These are phyloP conservation scores for Amblyraja radiata DNA, from an alignment of 2,797 vertebrate species.

Conservation along the genomic window DNA sequence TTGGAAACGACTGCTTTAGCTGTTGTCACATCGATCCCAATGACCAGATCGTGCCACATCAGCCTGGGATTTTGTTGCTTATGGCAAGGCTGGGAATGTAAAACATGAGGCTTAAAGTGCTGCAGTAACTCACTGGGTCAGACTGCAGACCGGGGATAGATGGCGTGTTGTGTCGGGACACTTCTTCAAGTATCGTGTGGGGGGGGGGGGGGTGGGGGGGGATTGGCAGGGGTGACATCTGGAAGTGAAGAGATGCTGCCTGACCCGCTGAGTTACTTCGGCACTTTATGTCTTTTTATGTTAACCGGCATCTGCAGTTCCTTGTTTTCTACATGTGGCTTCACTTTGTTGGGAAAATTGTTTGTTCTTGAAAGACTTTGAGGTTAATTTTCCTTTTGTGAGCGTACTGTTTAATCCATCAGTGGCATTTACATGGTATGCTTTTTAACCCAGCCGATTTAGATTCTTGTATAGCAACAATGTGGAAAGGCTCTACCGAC, in stretches of 20 bases:
- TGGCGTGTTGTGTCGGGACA: no score
- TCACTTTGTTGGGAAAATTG: background rate
- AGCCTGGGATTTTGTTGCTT: background rate
- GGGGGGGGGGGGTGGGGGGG: no score
- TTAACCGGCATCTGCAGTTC: no score
- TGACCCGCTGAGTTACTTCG: no score
- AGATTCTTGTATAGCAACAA: background rate
- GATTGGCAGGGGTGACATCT: no score
- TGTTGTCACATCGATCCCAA: background rate
- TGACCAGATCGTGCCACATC: background rate
- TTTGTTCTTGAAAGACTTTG: background rate
- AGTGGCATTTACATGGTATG: background rate
- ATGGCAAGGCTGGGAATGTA: background rate
- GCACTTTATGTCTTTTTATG: no score
- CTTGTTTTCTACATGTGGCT: background rate
- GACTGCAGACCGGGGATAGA: no score
- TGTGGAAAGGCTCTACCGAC: background rate
- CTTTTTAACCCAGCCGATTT: background rate
- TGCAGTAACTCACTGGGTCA: no score
- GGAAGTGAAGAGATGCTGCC: no score
- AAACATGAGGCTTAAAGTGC: background rate
- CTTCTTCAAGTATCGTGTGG: no score
- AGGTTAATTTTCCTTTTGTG: background rate
- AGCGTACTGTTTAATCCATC: background rate
- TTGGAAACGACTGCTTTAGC: no score